Conservation (phyloP, 35 echinoderm and acorn worm species). For the Apostichopus japonicus region DNA sequence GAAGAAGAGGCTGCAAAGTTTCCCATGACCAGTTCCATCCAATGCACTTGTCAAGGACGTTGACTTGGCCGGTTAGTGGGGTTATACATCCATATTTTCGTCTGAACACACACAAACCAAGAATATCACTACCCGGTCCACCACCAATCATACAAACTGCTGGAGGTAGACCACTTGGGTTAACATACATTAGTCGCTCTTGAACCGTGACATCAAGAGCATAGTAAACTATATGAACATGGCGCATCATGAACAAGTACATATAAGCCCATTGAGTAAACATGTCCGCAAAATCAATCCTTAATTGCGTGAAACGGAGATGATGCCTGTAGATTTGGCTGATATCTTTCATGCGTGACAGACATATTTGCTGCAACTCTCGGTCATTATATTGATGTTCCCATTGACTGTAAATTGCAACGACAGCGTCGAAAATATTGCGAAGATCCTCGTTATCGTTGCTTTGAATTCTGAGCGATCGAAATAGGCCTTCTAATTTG, state of each 20-base stretch:
- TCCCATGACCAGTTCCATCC: conserved; percentile 16
- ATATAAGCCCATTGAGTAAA: conserved; percentile 39
- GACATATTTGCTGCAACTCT: neutral
- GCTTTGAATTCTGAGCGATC: neutral
- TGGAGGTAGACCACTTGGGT: neutral
- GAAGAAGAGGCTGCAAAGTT: neutral
- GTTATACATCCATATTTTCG: neutral
- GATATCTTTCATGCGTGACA: neutral
- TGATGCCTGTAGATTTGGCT: conserved; percentile 2
- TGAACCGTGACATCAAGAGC: neutral
- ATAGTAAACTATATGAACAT: conserved; percentile 42
- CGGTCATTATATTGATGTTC: neutral
- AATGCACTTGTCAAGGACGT: conserved; percentile 30
- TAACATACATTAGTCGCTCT: neutral
- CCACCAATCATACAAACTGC: conserved; percentile 32
- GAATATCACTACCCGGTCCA: conserved; percentile 52
- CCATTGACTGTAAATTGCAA: neutral
- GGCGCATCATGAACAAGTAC: conserved; percentile 43
- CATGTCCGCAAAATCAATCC: neutral
- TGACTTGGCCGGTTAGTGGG: neutral
- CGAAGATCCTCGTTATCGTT: neutral
- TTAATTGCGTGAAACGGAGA: neutral
- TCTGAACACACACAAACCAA: conserved; percentile 4
- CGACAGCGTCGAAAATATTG: conserved; percentile 27
- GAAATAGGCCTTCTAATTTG: neutral